Percentiles rank a stretch among this genome's conserved stretches.
Evolutionary conservation across 2,113 vertebrate genomes (phyloP).

Genomic region (Carettochelys insculpta): DNA sequence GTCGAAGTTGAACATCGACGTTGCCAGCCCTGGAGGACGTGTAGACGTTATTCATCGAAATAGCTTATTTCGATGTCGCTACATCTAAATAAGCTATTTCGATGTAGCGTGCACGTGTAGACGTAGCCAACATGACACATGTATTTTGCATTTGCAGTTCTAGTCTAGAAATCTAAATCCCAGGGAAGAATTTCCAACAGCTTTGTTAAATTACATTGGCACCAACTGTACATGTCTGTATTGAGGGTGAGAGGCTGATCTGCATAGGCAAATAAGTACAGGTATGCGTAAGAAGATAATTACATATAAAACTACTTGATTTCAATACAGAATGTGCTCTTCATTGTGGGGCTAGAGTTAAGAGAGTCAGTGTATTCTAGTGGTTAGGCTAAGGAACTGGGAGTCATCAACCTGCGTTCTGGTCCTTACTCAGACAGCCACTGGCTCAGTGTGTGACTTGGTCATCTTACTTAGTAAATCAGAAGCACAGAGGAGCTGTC

Average conservation of each 20-base stretch:
- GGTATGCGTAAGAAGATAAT: fast-evolving
- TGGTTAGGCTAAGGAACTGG: too few species aligned
- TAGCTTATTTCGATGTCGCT: too few species aligned
- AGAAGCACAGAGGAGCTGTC: neutral
- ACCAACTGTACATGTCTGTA: neutral
- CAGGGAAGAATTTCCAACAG: neutral
- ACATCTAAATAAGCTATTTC: too few species aligned
- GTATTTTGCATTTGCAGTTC: neutral
- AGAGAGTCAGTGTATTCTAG: too few species aligned
- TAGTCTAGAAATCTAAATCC: neutral
- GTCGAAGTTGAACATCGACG: too few species aligned
- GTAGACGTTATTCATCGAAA: too few species aligned
- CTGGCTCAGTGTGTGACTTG: neutral
- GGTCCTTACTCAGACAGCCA: neutral
- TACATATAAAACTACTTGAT: neutral
- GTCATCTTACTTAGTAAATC: too few species aligned
- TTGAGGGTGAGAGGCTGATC: neutral
- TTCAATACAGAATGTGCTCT: neutral
- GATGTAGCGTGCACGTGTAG: too few species aligned
- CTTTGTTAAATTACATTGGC: neutral
- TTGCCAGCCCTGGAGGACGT: too few species aligned
- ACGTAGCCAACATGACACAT: too few species aligned
- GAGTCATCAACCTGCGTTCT: neutral
- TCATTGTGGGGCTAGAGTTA: too few species aligned
- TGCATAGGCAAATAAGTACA: neutral